Percentiles rank a stretch among this genome's conserved stretches.
Conservation (phyloP, 1,140 invertebrate genomes). For the Papilio dardanus region DNA sequence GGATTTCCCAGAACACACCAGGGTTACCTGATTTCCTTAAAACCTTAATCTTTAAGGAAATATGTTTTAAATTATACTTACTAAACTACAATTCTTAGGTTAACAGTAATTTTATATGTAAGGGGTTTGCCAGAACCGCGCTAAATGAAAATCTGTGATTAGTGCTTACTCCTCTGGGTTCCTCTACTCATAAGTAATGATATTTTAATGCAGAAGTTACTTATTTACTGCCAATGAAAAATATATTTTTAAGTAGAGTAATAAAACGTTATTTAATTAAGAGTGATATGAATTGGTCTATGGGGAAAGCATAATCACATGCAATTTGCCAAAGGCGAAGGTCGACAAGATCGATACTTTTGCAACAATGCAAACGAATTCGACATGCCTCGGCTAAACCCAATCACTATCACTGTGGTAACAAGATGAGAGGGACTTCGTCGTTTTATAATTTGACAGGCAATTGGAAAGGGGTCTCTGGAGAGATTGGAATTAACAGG, state of each 20-base stretch:
- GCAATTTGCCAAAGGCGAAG: conserved; percentile 1
- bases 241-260: too few species aligned
- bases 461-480: neutral
- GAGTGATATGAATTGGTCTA: neutral
- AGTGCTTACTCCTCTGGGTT: too few species aligned
- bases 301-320: neutral
- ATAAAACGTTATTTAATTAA: too few species aligned
- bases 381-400: neutral
- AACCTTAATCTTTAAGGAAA: neutral
- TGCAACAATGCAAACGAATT: neutral
- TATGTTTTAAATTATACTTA: neutral
- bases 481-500: neutral
- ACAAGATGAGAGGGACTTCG: neutral
- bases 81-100: neutral
- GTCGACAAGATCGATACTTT: neutral
- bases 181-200: too few species aligned
- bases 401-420: neutral
- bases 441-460: neutral
- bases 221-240: too few species aligned
- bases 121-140: neutral
- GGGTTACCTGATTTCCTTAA: neutral
- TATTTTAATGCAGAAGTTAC: too few species aligned
- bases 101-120: neutral
- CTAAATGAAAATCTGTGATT: too few species aligned
- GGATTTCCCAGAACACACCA: neutral